phyloP scores from a whole-genome alignment of 2,797 vertebrate species.

The Clarias laeviceps region DNA sequence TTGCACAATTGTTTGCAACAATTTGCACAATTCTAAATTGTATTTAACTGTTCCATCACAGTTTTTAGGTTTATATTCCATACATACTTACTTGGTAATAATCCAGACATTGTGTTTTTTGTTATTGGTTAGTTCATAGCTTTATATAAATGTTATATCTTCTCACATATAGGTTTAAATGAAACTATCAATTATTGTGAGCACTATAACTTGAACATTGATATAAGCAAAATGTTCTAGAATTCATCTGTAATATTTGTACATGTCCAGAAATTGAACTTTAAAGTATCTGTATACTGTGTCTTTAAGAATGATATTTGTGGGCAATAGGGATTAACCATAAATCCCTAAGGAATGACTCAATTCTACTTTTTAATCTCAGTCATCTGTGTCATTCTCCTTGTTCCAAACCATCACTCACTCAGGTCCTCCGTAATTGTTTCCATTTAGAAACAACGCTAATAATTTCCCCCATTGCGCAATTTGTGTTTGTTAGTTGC shows the following conservation, averaged over 20 bases:
- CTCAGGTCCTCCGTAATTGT: slow-evolving; percentile 33
- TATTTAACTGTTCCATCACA: not conserved
- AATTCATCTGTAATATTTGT: not conserved
- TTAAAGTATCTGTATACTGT: not conserved
- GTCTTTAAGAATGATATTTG: slow-evolving; percentile 29
- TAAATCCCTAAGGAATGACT: slow-evolving; percentile 51
- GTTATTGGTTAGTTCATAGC: not conserved
- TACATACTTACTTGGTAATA: not conserved
- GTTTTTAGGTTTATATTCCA: not conserved
- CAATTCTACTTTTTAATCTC: slow-evolving; percentile 55
- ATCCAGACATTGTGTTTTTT: not conserved
- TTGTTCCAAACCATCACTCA: slow-evolving; percentile 41
- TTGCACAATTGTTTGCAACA: not conserved
- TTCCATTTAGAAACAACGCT: slow-evolving; percentile 40
- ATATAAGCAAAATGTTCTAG: not conserved
- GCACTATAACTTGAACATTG: too few species aligned
- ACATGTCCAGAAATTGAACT: not conserved
- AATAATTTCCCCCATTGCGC: slow-evolving; percentile 52
- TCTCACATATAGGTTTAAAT: not conserved
- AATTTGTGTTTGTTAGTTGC: slow-evolving; percentile 52
- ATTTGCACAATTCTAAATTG: not conserved
- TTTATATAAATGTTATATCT: not conserved
- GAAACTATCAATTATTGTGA: not conserved
- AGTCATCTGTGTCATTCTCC: slow-evolving; percentile 47
- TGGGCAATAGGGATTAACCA: slow-evolving; percentile 39